Percentiles rank a stretch among this genome's conserved stretches.
Evolutionary conservation across 2,888 invertebrate genomes (phyloP).

Genomic region (Pseudeuparius sepicola): DNA sequence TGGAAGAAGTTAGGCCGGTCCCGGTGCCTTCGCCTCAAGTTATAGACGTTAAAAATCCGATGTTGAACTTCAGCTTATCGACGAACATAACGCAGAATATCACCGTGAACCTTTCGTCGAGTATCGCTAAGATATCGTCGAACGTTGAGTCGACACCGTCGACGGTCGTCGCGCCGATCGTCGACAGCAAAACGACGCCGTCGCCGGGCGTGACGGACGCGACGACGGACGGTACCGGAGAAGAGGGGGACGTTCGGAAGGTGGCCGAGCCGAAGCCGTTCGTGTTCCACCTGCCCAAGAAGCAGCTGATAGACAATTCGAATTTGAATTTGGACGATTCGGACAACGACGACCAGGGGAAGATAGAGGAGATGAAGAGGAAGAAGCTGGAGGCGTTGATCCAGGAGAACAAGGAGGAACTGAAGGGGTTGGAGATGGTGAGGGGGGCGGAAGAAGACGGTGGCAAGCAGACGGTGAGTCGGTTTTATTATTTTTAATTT

Average conservation of each 20-base stretch:
- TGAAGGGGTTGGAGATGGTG: too few relatives aligned
- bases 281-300: slow-evolving; percentile 30
- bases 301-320: slow-evolving; percentile 27
- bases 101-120: slow-evolving; percentile 18
- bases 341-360: slow-evolving; percentile 25
- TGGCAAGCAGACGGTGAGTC: too few relatives aligned
- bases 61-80: slow-evolving; percentile 21
- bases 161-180: slow-evolving; percentile 11
- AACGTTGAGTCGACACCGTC: slow-evolving; percentile 13
- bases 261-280: slow-evolving; percentile 13
- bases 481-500: too few relatives aligned
- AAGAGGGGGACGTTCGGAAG: neutral
- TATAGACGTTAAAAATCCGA: slow-evolving; percentile 19
- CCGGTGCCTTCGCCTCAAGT: slow-evolving; percentile 24
- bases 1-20: slow-evolving; percentile 23
- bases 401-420: slow-evolving; percentile 19
- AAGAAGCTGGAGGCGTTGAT: slow-evolving; percentile 18
- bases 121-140: slow-evolving; percentile 14
- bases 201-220: neutral
- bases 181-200: neutral
- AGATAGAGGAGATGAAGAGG: slow-evolving; percentile 23
- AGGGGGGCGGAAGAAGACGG: slow-evolving; percentile 9
- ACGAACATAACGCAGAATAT: slow-evolving; percentile 21
- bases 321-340: slow-evolving; percentile 29
- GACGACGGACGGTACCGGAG: neutral